Base-by-base conservation (phyloP, 1,140 invertebrate genomes). In the Drosophila saltans region DNA sequence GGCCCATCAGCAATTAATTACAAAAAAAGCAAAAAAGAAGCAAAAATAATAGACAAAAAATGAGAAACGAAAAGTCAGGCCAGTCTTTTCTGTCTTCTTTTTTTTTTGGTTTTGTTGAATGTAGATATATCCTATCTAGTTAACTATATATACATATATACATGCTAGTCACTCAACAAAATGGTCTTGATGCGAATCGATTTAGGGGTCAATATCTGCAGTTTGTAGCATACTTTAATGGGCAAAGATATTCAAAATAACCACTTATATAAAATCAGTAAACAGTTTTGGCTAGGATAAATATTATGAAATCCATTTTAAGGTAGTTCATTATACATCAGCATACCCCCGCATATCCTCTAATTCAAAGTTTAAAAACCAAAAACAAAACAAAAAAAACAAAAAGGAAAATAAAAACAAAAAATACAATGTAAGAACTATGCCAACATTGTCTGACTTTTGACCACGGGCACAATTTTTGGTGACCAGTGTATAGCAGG, bases 391-490 rank as follows among this genome's bases (percentile, higher is more conserved):
- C 30, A 36, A 2, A 11, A 10, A 64, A 48, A 16, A 16, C 16
- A 16, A 16, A 16, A 16, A 16, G 16, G 16, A 16, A 16, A 16
- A 16, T 0, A 16, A 16, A 16, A 16, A 16, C 16, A 16, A 36
- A 60, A 43, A 36, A 36, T 30, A 26, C 9, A 40, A 16, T 24
- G 26, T 28, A 59, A 30, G 39, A 40, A 63, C 21, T 52, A 24
- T 59, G 36, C 28, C 30, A 40, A 63, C 57, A 56, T 52, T 56
- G 59, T 65, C 73, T 81, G 80, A 88, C 80, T 88, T 43, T 70
- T 88, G 77, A 88, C 83, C 83, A 68, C 72, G 55, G 67, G 67
- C 74, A 65, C 76, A 76, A 80, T 71, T 84, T 83, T 67, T 73
- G 81, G 74, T 75, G 80, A 66, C 75, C 75, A 78, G 52, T 58